phyloP scores from a whole-genome alignment of 2,113 vertebrate genomes.

The Spermophilus dauricus region DNA sequence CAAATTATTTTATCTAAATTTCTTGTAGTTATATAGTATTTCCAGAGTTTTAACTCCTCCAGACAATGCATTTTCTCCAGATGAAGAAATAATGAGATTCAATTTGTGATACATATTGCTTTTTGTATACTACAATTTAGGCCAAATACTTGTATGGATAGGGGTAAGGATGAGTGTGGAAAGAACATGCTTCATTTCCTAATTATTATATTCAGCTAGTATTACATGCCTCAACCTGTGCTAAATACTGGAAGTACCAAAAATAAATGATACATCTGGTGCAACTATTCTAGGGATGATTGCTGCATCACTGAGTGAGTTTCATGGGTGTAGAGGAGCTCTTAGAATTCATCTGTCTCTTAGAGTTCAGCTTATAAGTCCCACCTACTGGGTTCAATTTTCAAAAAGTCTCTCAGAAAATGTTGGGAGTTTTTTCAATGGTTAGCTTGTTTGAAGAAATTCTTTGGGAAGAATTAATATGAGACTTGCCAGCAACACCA shows the following conservation, averaged over 20 bases:
- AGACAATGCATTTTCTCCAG: slow-evolving; percentile 29
- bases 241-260: background rate
- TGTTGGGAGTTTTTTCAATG: background rate
- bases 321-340: background rate
- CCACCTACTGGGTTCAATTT: background rate
- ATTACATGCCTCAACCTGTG: background rate
- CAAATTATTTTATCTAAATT: slow-evolving; percentile 45
- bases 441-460: slow-evolving; percentile 9
- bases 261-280: background rate
- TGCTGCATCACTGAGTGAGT: background rate
- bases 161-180: background rate
- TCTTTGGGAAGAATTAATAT: background rate
- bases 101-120: background rate
- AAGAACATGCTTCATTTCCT: background rate
- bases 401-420: background rate
- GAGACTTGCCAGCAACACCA: background rate
- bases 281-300: background rate
- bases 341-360: background rate
- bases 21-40: background rate
- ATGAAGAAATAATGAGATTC: background rate
- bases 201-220: background rate
- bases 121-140: background rate
- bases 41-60: background rate
- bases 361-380: background rate
- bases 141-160: background rate